phyloP scores from a whole-genome alignment of 2,888 invertebrate genomes.

The Eupithecia insigniata region DNA sequence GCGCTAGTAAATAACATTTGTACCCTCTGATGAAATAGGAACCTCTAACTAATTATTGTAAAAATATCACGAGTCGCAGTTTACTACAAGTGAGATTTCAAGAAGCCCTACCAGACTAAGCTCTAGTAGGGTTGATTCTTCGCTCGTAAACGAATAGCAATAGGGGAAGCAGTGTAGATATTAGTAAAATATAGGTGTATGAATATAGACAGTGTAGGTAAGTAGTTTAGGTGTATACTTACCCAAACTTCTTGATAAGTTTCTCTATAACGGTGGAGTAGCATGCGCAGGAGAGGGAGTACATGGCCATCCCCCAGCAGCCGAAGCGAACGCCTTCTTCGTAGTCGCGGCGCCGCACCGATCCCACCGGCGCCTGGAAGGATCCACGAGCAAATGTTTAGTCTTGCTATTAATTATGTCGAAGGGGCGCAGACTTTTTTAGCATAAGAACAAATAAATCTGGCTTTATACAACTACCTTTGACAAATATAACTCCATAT shows the following conservation, averaged over 20 bases:
- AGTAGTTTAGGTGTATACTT: slow-evolving; percentile 50
- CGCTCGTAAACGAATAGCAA: not conserved
- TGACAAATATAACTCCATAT: too few relatives aligned
- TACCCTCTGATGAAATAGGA: not conserved
- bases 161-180: not conserved
- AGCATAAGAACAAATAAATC: too few relatives aligned
- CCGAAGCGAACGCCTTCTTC: slow-evolving; percentile 97
- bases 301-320: slow-evolving; percentile 98
- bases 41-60: not conserved
- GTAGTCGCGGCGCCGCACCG: slow-evolving; percentile 87
- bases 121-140: not conserved
- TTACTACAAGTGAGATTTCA: not conserved
- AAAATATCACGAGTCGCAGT: not conserved
- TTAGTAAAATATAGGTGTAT: too few relatives aligned
- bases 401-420: slow-evolving; percentile 2
- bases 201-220: not conserved
- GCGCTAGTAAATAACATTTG: not conserved
- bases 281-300: slow-evolving; percentile 96
- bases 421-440: not conserved
- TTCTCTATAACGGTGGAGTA: slow-evolving; percentile 95
- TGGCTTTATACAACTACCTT: too few relatives aligned
- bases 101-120: not conserved
- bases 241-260: slow-evolving; percentile 90
- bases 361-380: slow-evolving; percentile 87
- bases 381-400: slow-evolving; percentile 2